Conservation (phyloP, 2,797 vertebrate genomes). For the Pseudochirops cupreus region DNA sequence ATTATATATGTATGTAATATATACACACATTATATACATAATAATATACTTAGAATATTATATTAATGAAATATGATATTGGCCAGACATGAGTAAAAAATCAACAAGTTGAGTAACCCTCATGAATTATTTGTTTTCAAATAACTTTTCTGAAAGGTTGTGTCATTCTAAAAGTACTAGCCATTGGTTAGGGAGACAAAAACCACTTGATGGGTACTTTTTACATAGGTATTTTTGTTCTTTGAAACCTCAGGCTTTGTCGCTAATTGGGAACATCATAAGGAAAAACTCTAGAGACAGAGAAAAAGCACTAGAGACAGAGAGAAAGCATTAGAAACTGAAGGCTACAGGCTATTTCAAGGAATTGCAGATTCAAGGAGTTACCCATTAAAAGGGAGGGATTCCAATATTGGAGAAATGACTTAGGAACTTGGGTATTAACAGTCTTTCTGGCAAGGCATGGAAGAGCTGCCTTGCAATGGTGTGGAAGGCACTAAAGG, state of each 20-base stretch:
- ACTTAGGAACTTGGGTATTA: background rate
- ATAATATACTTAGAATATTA: too few species aligned
- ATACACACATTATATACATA: too few species aligned
- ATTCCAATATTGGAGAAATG: background rate
- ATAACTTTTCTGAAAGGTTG: background rate
- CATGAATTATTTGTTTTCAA: background rate
- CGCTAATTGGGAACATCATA: background rate
- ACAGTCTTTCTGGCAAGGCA: background rate
- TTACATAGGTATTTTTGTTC: background rate
- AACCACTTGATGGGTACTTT: background rate
- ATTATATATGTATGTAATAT: too few species aligned
- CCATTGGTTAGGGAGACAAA: background rate
- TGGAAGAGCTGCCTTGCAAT: background rate
- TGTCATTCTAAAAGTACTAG: background rate
- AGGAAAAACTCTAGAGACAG: background rate
- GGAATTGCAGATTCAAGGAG: background rate
- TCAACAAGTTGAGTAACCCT: background rate
- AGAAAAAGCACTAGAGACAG: too few species aligned
- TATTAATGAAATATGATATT: background rate
- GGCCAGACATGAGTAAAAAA: background rate
- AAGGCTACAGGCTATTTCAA: background rate
- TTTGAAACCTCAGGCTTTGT: background rate
- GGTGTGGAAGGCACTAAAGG: too few species aligned
- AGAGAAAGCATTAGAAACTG: background rate
- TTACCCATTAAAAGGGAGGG: background rate